These are phyloP conservation scores for Chrosomus eos DNA, from an alignment of 2,797 vertebrate species.

Conservation along the genomic window DNA sequence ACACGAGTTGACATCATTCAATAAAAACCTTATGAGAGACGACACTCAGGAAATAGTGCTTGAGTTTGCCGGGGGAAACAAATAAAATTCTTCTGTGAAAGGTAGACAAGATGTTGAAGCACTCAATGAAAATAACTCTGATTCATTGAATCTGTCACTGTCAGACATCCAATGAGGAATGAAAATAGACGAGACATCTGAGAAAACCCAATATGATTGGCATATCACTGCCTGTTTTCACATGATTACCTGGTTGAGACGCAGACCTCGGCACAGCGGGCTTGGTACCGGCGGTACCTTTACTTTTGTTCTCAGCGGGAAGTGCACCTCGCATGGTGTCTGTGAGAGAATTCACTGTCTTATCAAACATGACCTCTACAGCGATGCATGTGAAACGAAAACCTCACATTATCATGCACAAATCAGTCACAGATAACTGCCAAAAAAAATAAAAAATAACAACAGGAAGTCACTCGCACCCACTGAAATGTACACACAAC, in stretches of 20 bases:
- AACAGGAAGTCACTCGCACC: neutral
- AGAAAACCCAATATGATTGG: conserved; percentile 21
- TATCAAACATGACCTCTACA: conserved; percentile 25
- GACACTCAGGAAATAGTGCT: neutral
- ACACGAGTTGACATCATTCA: neutral
- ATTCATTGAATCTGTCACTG: conserved; percentile 16
- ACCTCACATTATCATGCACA: conserved; percentile 42
- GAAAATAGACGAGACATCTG: neutral
- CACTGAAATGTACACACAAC: neutral
- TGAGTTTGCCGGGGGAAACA: neutral
- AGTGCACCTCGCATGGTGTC: conserved; percentile 82
- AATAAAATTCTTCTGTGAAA: conserved; percentile 9
- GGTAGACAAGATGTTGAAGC: conserved; percentile 13
- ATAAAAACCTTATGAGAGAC: neutral
- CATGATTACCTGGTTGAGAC: conserved; percentile 76
- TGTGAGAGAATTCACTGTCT: conserved; percentile 77
- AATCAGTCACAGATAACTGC: neutral
- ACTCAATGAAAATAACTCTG: conserved; percentile 19
- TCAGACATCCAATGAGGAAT: conserved; percentile 9
- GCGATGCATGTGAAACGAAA: neutral
- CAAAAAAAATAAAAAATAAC: neutral
- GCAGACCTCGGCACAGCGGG: conserved; percentile 82
- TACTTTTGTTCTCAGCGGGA: conserved; percentile 79
- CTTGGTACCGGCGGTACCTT: conserved; percentile 69
- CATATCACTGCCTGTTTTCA: conserved; percentile 12